A percentile compares a stretch with the other conserved stretches of the same genome.
phyloP scores from a whole-genome alignment of 2,113 vertebrate species.

The Rhabdornis inornatus region DNA sequence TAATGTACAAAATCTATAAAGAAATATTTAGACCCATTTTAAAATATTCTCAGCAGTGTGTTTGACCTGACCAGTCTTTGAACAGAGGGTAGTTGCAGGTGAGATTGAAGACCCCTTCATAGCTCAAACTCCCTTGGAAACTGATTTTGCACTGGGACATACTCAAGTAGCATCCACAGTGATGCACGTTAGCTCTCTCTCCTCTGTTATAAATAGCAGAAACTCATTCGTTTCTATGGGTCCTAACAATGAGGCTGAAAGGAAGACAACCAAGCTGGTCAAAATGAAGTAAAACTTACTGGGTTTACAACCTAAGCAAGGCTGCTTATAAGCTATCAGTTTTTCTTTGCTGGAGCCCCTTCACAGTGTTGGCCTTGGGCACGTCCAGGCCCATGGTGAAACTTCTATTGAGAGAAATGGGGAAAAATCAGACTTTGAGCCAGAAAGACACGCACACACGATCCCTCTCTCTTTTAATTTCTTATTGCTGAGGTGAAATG shows the following conservation, averaged over 20 bases:
- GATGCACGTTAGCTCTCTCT: accelerated
- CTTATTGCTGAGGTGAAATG: neutral
- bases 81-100: neutral
- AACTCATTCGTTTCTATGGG: neutral
- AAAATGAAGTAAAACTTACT: neutral
- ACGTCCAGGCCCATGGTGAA: neutral
- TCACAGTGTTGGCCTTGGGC: neutral
- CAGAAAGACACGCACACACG: accelerated
- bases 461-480: neutral
- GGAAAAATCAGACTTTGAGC: neutral
- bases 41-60: neutral
- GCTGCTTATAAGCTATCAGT: neutral
- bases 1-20: neutral
- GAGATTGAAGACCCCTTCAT: neutral
- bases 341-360: neutral
- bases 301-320: neutral
- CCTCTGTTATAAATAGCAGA: neutral
- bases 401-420: neutral
- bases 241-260: neutral
- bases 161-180: neutral
- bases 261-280: neutral
- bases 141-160: neutral
- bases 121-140: neutral
- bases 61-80: neutral
- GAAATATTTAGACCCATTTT: neutral